Evolutionary conservation across 2,888 invertebrate species (phyloP).

Genomic region (Meganola albula): DNA sequence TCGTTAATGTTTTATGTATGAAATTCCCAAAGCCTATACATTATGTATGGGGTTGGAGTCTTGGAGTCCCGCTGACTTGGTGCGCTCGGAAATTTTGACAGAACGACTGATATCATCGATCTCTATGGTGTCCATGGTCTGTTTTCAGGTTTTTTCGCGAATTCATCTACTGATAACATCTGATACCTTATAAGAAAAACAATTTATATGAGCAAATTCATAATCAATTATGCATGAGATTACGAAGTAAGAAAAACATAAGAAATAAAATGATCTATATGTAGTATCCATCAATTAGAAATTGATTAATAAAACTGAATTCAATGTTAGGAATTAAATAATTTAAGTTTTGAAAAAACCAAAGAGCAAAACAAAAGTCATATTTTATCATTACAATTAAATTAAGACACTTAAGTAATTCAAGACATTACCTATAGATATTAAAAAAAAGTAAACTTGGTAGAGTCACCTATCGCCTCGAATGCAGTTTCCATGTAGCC

Average conservation of each 20-base stretch:
- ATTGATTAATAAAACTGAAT: constrained; percentile 6
- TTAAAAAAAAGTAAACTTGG: constrained; percentile 11
- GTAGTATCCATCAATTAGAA: constrained; percentile 12
- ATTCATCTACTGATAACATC: constrained; percentile 49
- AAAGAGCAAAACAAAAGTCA: no score
- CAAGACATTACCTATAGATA: constrained; percentile 10
- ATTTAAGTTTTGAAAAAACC: no score
- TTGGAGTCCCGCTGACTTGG: constrained; percentile 62
- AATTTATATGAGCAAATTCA: constrained; percentile 20
- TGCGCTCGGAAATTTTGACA: constrained; percentile 67
- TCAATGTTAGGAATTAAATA: no score
- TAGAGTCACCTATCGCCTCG: constrained; percentile 10
- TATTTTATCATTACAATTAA: no score
- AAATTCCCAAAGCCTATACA: constrained; percentile 61
- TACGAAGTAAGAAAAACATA: no score
- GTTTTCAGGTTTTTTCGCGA: constrained; percentile 49
- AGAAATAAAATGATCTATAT: no score
- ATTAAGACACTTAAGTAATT: no score
- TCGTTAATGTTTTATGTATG: constrained; percentile 75
- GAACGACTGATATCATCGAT: constrained; percentile 60
- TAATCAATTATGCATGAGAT: constrained; percentile 32
- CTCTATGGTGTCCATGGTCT: constrained; percentile 57
- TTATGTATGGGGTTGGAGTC: constrained; percentile 74
- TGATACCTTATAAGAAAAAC: constrained; percentile 26
- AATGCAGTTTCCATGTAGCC: constrained; percentile 19